phyloP scores from a whole-genome alignment of 2,888 invertebrate species.

The Drosophila koepferae region DNA sequence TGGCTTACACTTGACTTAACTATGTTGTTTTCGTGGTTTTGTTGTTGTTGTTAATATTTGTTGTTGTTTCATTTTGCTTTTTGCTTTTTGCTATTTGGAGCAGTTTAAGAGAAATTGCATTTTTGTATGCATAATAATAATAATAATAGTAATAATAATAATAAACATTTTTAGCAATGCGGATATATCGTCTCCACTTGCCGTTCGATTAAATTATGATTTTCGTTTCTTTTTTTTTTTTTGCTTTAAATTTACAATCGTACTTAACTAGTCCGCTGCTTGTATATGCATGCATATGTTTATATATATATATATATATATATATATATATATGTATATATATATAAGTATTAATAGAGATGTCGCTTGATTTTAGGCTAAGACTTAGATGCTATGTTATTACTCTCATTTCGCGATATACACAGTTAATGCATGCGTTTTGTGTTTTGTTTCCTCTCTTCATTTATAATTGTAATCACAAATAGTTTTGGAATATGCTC shows the following conservation, averaged over 20 bases:
- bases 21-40: slow-evolving; percentile 49
- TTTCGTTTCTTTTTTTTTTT: slow-evolving; percentile 4
- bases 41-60: slow-evolving; percentile 4
- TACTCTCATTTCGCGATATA: slow-evolving; percentile 50
- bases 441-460: slow-evolving; percentile 61
- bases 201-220: slow-evolving; percentile 50
- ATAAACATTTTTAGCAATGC: slow-evolving; percentile 54
- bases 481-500: slow-evolving; percentile 79
- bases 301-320: slow-evolving; percentile 14
- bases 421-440: slow-evolving; percentile 62
- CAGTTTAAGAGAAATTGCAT: slow-evolving; percentile 63
- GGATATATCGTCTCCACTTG: slow-evolving; percentile 24
- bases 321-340: slow-evolving; percentile 8
- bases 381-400: slow-evolving; percentile 47
- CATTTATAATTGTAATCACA: slow-evolving; percentile 76
- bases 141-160: slow-evolving; percentile 35
- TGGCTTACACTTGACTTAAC: slow-evolving; percentile 75
- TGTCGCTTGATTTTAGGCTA: slow-evolving; percentile 42
- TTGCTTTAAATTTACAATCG: slow-evolving; percentile 57
- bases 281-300: slow-evolving; percentile 17
- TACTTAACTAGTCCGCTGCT: slow-evolving; percentile 49
- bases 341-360: slow-evolving; percentile 28
- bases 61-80: neutral
- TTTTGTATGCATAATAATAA: slow-evolving; percentile 60
- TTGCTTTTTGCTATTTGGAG: slow-evolving; percentile 47